phyloP scores from a whole-genome alignment of 2,113 vertebrate genomes.

The Festucalex cinctus region DNA sequence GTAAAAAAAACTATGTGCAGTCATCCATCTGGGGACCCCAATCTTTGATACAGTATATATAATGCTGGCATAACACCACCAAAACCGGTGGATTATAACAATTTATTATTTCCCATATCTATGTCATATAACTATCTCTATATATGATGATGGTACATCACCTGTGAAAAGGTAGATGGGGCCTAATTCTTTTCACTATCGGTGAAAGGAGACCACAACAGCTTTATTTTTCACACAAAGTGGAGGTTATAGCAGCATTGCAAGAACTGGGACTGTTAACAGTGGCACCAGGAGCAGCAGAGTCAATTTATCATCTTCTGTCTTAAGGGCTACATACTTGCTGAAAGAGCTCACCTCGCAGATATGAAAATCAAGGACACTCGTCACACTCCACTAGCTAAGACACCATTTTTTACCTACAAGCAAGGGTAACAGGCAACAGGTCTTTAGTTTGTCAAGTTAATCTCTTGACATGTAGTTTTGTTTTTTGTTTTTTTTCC shows the following conservation, averaged over 20 bases:
- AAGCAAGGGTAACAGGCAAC: not conserved
- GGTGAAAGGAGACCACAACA: conserved; percentile 6
- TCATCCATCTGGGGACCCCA: too few species aligned
- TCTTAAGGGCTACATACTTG: conserved; percentile 27
- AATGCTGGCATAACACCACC: too few species aligned
- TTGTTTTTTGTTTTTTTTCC: not conserved
- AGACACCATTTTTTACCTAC: not conserved
- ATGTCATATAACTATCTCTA: too few species aligned
- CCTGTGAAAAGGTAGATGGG: conserved; percentile 12
- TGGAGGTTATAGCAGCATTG: conserved; percentile 37
- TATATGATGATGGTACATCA: conserved; percentile 12
- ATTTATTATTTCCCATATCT: too few species aligned
- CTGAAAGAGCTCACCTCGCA: conserved; percentile 27
- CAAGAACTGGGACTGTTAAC: conserved; percentile 19
- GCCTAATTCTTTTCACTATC: conserved; percentile 11
- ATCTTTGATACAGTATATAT: too few species aligned
- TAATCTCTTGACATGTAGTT: conserved; percentile 31
- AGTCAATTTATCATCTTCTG: conserved; percentile 50
- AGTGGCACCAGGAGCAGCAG: conserved; percentile 13
- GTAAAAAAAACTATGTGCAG: too few species aligned
- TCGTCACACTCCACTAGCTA: conserved; percentile 9
- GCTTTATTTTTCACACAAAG: conserved; percentile 45
- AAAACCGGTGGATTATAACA: too few species aligned
- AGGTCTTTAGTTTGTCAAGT: conserved; percentile 17
- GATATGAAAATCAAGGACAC: conserved; percentile 45